Conservation (phyloP, 2,113 vertebrate genomes). For the Ceuthmochares aereus region DNA sequence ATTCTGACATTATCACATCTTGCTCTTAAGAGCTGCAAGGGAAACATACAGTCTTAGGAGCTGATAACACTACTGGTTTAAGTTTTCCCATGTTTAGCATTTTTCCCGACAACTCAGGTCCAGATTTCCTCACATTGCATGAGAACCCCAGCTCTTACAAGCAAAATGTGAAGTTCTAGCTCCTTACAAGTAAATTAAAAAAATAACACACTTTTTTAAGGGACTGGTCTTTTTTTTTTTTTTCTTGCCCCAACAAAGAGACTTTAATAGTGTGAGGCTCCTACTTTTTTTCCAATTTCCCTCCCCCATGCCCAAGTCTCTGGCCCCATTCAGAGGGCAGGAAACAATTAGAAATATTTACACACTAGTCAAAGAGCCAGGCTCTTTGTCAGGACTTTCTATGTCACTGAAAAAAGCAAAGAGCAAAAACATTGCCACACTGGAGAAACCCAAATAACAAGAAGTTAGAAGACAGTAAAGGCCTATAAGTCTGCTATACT, state of each 20-base stretch:
- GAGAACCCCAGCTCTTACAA: background rate
- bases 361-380: background rate
- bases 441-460: conserved; percentile 7
- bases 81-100: background rate
- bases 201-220: background rate
- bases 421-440: background rate
- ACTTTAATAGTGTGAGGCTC: background rate
- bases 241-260: background rate
- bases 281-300: background rate
- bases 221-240: background rate
- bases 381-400: conserved; percentile 12
- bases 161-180: background rate
- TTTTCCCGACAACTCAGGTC: background rate
- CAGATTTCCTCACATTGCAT: background rate
- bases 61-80: background rate
- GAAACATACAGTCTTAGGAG: background rate
- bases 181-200: background rate
- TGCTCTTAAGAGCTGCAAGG: background rate
- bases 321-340: background rate
- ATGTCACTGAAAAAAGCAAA: background rate
- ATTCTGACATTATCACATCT: background rate
- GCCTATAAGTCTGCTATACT: background rate
- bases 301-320: background rate
- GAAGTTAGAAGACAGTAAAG: background rate
- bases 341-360: conserved; percentile 52